Base-by-base conservation (phyloP, 2,797 vertebrate species). In the Cichlasoma orientale region DNA sequence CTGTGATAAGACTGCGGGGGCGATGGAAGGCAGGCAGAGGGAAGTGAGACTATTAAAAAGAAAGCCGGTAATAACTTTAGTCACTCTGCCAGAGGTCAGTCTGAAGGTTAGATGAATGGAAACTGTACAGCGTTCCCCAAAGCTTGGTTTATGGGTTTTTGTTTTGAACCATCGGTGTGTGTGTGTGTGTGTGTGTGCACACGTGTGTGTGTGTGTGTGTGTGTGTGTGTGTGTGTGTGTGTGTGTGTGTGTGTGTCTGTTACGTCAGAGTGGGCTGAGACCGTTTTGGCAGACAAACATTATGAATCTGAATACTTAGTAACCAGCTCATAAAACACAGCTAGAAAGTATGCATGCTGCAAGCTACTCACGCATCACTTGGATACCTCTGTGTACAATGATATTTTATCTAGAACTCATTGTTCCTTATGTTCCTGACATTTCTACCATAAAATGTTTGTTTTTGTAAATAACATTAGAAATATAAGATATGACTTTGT, bases 11-110 rank as follows among this genome's bases (percentile, higher is more conserved):
- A 18, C 71, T 57, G 5, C 47, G 7, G 2, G 7, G 63, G 1
- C 3, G 6, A 54, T 72, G 69, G 29, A 19, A 70, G 11, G 13
- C 8, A 7, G 25, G 4, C 12, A 74, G n/a, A 54, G 12, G 80
- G 90, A 91, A 90, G 89, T 86, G 75, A 89, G 56, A 89, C 55
- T 63, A 68, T 68, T 75, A 29, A 1, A 76, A 75, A 63, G 23
- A 80, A 85, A 84, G 16, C 16, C 63, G 38, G 44, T 6, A 41
- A 79, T 56, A 68, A 38, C 13, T 70, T 12, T 16, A 25, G 27
- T 61, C 53, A 16, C 7, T 31, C 36, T 11, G 53, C 71, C 27
- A 69, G 29, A 29, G 72, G 56, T 85, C 58, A 82, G 4, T 1
- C 19, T 41, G 8, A 53, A 29, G 11, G 47, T 23, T 16, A 72